These are phyloP conservation scores for Engystomops pustulosus DNA, from an alignment of 2,113 vertebrate genomes.

Conservation along the genomic window DNA sequence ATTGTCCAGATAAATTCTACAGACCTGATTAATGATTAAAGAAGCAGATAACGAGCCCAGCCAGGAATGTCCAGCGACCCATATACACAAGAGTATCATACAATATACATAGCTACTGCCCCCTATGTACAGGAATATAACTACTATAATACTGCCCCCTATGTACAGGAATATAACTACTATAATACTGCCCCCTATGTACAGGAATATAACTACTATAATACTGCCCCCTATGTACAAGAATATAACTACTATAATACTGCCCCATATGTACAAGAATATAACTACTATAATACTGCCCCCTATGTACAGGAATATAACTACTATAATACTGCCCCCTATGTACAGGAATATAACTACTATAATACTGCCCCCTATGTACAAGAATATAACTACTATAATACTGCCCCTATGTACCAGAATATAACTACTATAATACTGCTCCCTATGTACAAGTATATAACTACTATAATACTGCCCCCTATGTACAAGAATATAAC, in stretches of 20 bases:
- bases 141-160: neutral
- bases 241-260: no score
- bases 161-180: neutral
- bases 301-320: no score
- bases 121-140: neutral
- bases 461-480: neutral
- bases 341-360: no score
- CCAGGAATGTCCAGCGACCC: neutral
- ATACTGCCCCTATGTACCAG: neutral
- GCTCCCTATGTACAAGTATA: neutral
- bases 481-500: no score
- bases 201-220: no score
- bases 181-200: no score
- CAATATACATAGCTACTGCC: neutral
- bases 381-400: neutral
- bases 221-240: no score
- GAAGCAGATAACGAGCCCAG: neutral
- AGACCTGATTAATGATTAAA: slow-evolving; percentile 50
- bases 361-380: no score
- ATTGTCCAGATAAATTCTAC: slow-evolving; percentile 35
- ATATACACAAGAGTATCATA: neutral
- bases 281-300: no score
- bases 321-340: no score
- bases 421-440: neutral
- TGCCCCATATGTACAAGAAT: no score